A percentile compares a stretch with the other conserved stretches of the same genome.
Conservation (phyloP, 2,888 invertebrate genomes). For the Sphaerophoria taeniata region DNA sequence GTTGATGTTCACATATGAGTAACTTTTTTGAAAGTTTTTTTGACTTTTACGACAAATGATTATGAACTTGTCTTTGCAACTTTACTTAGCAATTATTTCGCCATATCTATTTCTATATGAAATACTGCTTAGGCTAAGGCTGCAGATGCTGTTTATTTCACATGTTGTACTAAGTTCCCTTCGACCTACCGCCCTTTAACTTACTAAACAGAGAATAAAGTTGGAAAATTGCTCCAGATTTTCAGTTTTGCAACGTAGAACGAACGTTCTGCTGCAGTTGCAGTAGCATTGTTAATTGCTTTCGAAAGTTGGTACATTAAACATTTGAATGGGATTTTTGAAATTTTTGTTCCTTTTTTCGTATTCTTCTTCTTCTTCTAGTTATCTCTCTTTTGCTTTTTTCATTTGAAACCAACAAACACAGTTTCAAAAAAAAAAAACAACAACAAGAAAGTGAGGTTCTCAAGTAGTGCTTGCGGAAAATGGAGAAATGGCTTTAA, state of each 20-base stretch:
- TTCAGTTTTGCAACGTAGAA: slow-evolving; percentile 9
- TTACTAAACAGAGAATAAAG: slow-evolving; percentile 19
- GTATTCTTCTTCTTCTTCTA: neutral
- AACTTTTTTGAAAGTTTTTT: slow-evolving; percentile 39
- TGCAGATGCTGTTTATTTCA: too few relatives aligned
- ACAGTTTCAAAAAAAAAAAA: too few relatives aligned
- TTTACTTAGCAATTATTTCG: slow-evolving; percentile 27
- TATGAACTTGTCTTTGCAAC: slow-evolving; percentile 51
- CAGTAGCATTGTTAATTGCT: slow-evolving; percentile 67
- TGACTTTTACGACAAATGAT: slow-evolving; percentile 48
- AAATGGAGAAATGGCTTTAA: slow-evolving; percentile 24
- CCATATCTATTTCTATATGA: too few relatives aligned
- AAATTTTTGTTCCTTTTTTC: neutral
- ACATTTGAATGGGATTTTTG: slow-evolving; percentile 26
- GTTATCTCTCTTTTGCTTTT: neutral
- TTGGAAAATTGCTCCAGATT: slow-evolving; percentile 54
- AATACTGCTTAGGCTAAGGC: too few relatives aligned
- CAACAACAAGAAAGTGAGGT: neutral
- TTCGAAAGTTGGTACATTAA: slow-evolving; percentile 55
- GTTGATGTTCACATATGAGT: slow-evolving; percentile 25
- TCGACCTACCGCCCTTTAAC: too few relatives aligned
- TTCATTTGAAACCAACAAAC: neutral
- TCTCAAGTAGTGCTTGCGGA: too few relatives aligned
- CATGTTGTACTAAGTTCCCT: too few relatives aligned
- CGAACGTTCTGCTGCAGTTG: slow-evolving; percentile 44